Base-by-base conservation (phyloP, 2,797 vertebrate genomes). In the Cryptoprocta ferox region DNA sequence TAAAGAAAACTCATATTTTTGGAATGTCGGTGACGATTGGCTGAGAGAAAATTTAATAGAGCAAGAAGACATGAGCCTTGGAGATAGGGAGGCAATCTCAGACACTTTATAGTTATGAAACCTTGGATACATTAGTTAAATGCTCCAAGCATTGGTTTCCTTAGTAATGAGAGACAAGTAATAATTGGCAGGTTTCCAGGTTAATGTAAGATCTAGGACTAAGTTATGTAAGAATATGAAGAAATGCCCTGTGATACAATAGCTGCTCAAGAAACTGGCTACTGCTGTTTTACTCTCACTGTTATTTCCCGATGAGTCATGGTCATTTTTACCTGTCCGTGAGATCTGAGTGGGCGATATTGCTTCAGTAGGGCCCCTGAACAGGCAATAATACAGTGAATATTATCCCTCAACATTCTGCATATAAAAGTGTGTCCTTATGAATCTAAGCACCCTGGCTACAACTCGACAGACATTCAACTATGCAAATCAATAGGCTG, bases 401-500 rank as follows among this genome's bases (percentile, higher is more conserved):
- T 32, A 70, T 66, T 28, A 32, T 78, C 37, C 68, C 15, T 45
- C 78, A 73, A 68, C 16, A 39, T 15, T 86, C 30, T 84, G 63
- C 59, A 32, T 73, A 28, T 19, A 16, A 75, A 50, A 30, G 11
- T 39, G 26, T 90, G 30, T 45, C 61, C n/a, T 78, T 95, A 39
- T 35, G 48, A 87, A 28, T 21, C 37, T 80, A 30, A 79, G n/a
- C 12, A 30, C 48, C 8, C 56, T 61, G 66, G 82, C 42, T 48
- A 14, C 37, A 85, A 75, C 61, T 26, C 88, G 53, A 56, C 83
- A 97, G 61, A 92, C 70, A 53, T 76, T 78, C 92, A 53, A 86
- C 59, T 75, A 76, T 63, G 83, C 70, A 94, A 75, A 97, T 96
- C 84, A 73, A 66, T 79, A 73, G 71, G 37, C 39, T 48, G 68